Evolutionary conservation across 2,113 vertebrate species (phyloP).

Genomic region (Origma solitaria): DNA sequence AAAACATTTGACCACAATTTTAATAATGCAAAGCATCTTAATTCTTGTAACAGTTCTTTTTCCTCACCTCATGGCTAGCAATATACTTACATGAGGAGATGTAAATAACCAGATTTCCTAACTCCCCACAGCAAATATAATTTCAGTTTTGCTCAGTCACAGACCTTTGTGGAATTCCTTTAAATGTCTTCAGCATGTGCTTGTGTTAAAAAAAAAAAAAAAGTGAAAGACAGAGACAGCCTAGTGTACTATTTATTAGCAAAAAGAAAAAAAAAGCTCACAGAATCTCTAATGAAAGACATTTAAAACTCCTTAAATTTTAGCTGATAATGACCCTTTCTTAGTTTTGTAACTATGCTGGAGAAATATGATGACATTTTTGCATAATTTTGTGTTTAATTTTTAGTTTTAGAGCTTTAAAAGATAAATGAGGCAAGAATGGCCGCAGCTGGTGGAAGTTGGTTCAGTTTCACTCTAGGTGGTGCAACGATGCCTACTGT

Average conservation of each 20-base stretch:
- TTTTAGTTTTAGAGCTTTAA: not conserved
- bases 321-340: not conserved
- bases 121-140: not conserved
- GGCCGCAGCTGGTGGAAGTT: not conserved
- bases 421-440: not conserved
- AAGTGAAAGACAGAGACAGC: not conserved
- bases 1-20: not conserved
- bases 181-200: not conserved
- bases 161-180: not conserved
- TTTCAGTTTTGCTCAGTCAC: not conserved
- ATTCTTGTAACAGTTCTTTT: not conserved
- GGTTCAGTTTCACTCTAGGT: not conserved
- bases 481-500: accelerated
- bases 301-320: not conserved
- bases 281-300: not conserved
- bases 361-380: not conserved
- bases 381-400: not conserved
- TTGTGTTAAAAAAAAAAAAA: not conserved
- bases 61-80: not conserved
- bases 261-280: not conserved
- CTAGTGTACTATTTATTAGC: not conserved
- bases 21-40: not conserved
- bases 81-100: not conserved
- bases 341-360: not conserved
- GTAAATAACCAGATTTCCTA: not conserved